Base-by-base conservation (phyloP, 2,113 vertebrate species). In the Nematolebias whitei region DNA sequence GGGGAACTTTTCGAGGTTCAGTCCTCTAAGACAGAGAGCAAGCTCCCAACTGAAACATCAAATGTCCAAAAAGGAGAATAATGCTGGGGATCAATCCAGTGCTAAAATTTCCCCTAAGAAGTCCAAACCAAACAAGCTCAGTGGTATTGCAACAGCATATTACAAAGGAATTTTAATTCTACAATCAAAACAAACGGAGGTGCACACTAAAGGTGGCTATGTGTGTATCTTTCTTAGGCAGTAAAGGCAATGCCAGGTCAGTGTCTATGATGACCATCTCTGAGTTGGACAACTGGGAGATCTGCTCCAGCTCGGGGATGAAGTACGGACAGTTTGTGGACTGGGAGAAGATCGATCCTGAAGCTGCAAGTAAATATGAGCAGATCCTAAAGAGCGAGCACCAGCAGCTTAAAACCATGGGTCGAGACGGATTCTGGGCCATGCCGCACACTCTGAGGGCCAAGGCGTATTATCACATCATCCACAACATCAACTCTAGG, bases 251-350 rank as follows among this genome's bases (percentile, higher is more conserved):
- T 78, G 80, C 85, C 0, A 86, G 83, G 72, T 59, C 87, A 1
- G 76, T 91, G 35, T 85, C 89, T 0, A 81, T 95, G 63, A 85
- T 94, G 60, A 93, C 95, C 71, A 93, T 93, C 0, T 81, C 91
- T 0, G 93, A 94, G 68, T 85, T 78, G 0, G 92, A 94, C 69
- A 88, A 82, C 14, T 93, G 93, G 95, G 89, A 95, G 64, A 92
- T 91, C 0, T 80, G 85, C 3, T 77, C 89, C 4, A 83, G 74
- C 20, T 79, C 92, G 0, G 87, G 89, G 5, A 85, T 82, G 87
- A 92, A 92, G 78, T 88, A 90, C 0, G 93, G 93, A 3, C 91
- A 91, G 71, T 95, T 94, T 44, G 95, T 95, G 78, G 94, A 96
- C 41, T 95, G 94, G 93, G 93, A 93, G 79, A 94, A 88, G 71